Evolutionary conservation across 2,797 vertebrate genomes (phyloP).

Genomic region (Anomalospiza imberbis): DNA sequence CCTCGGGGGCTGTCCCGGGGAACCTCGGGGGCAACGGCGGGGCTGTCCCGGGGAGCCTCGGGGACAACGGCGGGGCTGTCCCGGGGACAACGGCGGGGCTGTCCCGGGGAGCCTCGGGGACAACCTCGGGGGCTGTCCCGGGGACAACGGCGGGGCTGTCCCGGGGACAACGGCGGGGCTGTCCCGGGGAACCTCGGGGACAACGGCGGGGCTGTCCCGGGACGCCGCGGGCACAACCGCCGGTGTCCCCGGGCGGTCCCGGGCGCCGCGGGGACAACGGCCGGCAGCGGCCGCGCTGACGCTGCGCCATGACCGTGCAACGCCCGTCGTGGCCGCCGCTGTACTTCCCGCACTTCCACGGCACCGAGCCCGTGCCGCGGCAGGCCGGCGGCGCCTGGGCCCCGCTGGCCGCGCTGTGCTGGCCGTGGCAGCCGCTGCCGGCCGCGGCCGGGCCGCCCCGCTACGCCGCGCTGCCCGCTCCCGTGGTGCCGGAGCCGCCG

Average conservation of each 20-base stretch:
- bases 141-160: too few species aligned
- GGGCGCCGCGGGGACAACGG: neutral
- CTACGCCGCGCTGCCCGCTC: slow-evolving; percentile 66
- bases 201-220: too few species aligned
- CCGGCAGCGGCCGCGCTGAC: neutral
- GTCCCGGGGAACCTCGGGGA: too few species aligned
- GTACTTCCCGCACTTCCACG: slow-evolving; percentile 71
- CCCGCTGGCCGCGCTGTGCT: neutral
- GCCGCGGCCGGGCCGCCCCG: neutral
- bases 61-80: too few species aligned
- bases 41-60: neutral
- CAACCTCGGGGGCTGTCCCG: neutral
- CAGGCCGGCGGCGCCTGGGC: slow-evolving; percentile 4
- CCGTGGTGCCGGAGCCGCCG: slow-evolving; percentile 69
- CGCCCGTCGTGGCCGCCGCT: slow-evolving; percentile 48
- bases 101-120: neutral
- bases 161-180: too few species aligned
- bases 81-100: too few species aligned
- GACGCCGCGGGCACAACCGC: neutral
- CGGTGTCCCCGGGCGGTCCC: too few species aligned
- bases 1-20: neutral
- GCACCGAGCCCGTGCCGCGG: slow-evolving; percentile 17
- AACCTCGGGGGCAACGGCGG: neutral
- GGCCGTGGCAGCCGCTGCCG: neutral
- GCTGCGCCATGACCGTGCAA: slow-evolving; percentile 61